Conservation (phyloP, 2,113 vertebrate genomes). For the Turnix velox region DNA sequence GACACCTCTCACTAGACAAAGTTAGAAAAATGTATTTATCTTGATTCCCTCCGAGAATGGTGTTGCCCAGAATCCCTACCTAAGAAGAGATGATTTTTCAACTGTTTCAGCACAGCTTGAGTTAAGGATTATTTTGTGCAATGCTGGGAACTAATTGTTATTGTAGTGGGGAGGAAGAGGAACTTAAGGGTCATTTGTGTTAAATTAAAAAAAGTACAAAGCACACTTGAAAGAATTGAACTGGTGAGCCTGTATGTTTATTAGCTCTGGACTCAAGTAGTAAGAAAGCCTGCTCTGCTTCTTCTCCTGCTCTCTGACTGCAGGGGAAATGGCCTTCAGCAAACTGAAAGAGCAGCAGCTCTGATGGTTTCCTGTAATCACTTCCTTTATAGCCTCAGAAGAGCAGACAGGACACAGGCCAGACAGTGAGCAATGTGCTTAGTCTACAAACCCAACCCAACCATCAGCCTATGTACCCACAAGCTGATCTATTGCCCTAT, state of each 20-base stretch:
- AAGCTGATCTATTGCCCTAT: background rate
- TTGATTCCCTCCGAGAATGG: background rate
- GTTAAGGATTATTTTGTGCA: background rate
- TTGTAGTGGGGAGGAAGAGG: background rate
- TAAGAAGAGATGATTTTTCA: background rate
- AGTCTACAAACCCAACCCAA: background rate
- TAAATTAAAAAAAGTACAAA: background rate
- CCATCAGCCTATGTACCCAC: background rate
- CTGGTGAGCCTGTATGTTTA: background rate
- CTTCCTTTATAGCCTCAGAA: background rate
- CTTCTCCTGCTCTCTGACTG: background rate
- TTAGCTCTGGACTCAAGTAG: background rate
- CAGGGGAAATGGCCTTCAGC: background rate
- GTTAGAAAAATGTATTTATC: background rate
- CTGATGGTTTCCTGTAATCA: background rate
- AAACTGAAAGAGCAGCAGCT: background rate
- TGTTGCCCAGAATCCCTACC: background rate
- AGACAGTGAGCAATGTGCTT: fast-evolving
- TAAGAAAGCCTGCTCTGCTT: background rate
- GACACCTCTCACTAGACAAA: too few species aligned
- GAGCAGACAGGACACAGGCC: background rate
- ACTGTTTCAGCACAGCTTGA: background rate
- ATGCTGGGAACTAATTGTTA: background rate
- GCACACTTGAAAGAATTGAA: background rate
- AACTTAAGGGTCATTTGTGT: background rate